Evolutionary conservation across 2,888 invertebrate genomes (phyloP).

Genomic region (Thumatha senex): DNA sequence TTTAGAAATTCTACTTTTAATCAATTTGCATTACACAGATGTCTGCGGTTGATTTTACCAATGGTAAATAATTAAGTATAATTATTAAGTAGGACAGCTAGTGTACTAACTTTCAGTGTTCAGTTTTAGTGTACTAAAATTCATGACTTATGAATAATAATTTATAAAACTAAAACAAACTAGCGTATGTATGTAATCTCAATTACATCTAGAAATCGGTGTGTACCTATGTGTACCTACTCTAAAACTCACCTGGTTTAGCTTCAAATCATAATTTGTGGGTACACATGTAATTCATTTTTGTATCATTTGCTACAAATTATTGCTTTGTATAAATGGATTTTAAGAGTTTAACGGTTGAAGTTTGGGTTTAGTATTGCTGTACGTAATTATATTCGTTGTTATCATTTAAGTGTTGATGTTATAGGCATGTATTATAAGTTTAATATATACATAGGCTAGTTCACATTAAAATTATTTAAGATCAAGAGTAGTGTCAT

Average conservation of each 20-base stretch:
- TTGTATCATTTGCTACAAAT: too few species aligned
- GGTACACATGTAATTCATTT: too few species aligned
- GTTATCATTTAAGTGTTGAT: not conserved
- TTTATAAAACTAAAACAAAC: constrained; percentile 45
- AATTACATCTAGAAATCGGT: constrained; percentile 4
- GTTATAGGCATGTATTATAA: not conserved
- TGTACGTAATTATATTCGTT: not conserved
- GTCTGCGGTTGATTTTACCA: constrained; percentile 33
- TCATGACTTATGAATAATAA: constrained; percentile 48
- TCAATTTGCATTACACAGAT: constrained; percentile 29
- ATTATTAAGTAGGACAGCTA: constrained; percentile 25
- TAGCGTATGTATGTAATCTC: constrained; percentile 39
- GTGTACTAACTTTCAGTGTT: constrained; percentile 35
- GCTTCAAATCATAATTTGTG: too few species aligned
- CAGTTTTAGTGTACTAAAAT: too few species aligned
- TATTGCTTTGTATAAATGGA: not conserved
- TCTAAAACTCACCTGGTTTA: too few species aligned
- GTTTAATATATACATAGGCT: not conserved
- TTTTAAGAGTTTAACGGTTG: not conserved
- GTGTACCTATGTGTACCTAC: too few species aligned
- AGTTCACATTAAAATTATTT: not conserved
- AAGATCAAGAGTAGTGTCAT: not conserved
- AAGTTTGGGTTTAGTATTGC: not conserved
- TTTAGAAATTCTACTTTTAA: constrained; percentile 32
- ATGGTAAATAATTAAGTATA: constrained; percentile 28